Base-by-base conservation (phyloP, 2,888 invertebrate genomes). In the Hydrotaea cyrtoneurina region DNA sequence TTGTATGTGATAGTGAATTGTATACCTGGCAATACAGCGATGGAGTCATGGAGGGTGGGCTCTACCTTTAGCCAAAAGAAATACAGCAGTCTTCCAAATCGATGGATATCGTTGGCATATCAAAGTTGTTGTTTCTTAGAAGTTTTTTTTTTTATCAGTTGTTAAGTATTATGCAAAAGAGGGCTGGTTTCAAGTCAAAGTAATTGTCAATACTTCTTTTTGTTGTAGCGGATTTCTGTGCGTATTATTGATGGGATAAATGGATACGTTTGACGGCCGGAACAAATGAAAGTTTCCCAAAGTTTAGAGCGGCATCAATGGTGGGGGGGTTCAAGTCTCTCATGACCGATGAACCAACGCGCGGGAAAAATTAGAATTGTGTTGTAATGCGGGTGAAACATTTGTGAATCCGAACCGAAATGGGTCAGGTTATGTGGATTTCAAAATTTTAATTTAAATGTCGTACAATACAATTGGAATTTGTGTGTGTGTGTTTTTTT, bases 251-350 rank as follows among this genome's bases (percentile, higher is more conserved):
- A 69, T 69, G 46, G 11, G 69, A 13, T 3, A 46, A 8, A 23
- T 69, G 69, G 21, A 69, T 62, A 62, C 43, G 23, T 43, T 43
- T 69, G 46, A 69, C 43, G 23, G 46, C 69, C 69, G 43, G 43
- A 69, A 69, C 69, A 69, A 69, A 69, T 69, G 69, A 69, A 69
- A 46, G 13, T 69, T 66, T 39, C 19, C 21, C 46, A 43, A 69
- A 69, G 13, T 46, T 69, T 69, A 23, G 5, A 69, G 46, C 17
- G 23, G 15, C 31, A 1, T 36, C 31, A 19, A 50, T 2, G n/a
- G 13, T 2, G n/a, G 13, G 50, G n/a, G 2, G 50, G 50, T 3
- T 3, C n/a, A 15, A 50, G 2, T 50, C 15, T 13, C 50, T n/a
- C n/a, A 39, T 1, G 39, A 10, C 39, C 3, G 39, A 8, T 4